Conservation (phyloP, 30 jellyfish, hydroid and myxozoan species). For the Rhopilema esculentum region DNA sequence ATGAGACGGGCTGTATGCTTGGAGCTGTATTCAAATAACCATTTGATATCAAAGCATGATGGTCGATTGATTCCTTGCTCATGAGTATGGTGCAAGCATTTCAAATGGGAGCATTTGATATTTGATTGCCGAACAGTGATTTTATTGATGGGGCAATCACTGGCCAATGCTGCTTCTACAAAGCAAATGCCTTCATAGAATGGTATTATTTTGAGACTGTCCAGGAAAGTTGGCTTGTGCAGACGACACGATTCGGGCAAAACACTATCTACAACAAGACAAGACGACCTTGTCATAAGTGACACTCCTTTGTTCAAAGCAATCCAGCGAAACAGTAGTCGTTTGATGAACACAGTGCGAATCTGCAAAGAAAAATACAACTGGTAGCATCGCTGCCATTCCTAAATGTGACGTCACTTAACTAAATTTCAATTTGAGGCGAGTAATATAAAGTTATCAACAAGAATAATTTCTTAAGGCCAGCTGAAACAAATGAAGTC, state of each 20-base stretch:
- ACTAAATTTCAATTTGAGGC: no score
- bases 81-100: conserved; percentile 14
- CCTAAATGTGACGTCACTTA: no score
- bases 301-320: background rate
- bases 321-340: no score
- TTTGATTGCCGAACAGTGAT: background rate
- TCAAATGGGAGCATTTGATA: background rate
- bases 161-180: background rate
- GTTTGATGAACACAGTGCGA: no score
- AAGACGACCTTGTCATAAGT: background rate
- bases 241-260: background rate
- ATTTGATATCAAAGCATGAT: background rate
- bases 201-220: background rate
- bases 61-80: conserved; percentile 2
- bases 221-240: background rate
- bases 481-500: no score
- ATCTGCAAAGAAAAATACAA: no score
- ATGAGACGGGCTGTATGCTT: background rate
- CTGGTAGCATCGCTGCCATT: no score
- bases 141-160: background rate
- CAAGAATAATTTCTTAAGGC: no score
- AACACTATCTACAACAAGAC: background rate
- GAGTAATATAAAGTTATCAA: no score
- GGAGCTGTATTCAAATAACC: background rate
- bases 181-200: background rate